Evolutionary conservation across 2,888 invertebrate genomes (phyloP).

Genomic region (Pterostichus niger): DNA sequence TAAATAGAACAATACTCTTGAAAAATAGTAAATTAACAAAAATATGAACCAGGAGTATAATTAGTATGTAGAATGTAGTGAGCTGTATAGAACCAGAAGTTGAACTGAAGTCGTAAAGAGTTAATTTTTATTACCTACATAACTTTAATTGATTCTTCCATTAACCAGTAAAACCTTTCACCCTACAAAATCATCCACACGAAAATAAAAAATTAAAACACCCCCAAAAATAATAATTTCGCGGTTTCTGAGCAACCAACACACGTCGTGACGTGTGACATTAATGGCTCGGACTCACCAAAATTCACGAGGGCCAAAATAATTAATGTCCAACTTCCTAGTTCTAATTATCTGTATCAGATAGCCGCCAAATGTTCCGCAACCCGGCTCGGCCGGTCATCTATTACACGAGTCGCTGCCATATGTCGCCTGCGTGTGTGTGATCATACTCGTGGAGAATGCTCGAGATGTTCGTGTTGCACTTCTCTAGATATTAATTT

Average conservation of each 20-base stretch:
- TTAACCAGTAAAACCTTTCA: neutral
- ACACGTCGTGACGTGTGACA: conserved; percentile 55
- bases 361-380: conserved; percentile 73
- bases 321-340: conserved; percentile 73
- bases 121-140: neutral
- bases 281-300: conserved; percentile 55
- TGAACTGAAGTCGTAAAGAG: too few species aligned
- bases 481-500: conserved; percentile 30
- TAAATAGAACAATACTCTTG: too few species aligned
- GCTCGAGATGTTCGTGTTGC: conserved; percentile 19
- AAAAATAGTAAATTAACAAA: too few species aligned
- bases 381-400: conserved; percentile 54
- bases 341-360: conserved; percentile 74
- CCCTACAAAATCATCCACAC: too few species aligned
- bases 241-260: conserved; percentile 45
- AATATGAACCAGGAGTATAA: too few species aligned
- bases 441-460: conserved; percentile 37
- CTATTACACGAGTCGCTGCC: conserved; percentile 26
- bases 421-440: conserved; percentile 15
- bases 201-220: conserved; percentile 15
- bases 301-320: conserved; percentile 69
- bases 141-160: neutral
- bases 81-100: too few species aligned
- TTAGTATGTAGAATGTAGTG: too few species aligned
- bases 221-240: conserved; percentile 28